A percentile compares a stretch with the other conserved stretches of the same genome.
Evolutionary conservation across 2,888 invertebrate genomes (phyloP).

Genomic region (Liopterus haemorrhoidalis): DNA sequence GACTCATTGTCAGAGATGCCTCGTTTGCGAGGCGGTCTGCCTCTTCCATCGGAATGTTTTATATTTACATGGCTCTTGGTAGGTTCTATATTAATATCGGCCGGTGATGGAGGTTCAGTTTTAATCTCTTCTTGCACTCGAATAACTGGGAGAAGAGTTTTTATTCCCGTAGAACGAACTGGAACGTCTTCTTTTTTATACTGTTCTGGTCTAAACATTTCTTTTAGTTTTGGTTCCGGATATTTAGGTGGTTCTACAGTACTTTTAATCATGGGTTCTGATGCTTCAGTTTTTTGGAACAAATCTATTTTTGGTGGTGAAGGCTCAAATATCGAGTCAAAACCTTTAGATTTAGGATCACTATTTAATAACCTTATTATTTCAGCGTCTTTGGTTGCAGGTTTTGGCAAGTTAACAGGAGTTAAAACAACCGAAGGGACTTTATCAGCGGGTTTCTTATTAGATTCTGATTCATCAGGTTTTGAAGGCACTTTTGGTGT

Average conservation of each 20-base stretch:
- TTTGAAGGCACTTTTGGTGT: conserved; percentile 24
- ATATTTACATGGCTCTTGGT: too few relatives aligned
- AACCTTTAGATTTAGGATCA: conserved; percentile 24
- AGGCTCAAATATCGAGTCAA: conserved; percentile 15
- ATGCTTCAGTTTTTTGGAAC: conserved; percentile 9
- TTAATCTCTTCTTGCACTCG: conserved; percentile 31
- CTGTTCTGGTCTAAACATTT: too few relatives aligned
- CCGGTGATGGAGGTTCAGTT: conserved; percentile 32
- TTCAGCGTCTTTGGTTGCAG: conserved; percentile 39
- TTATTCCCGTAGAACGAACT: conserved; percentile 43
- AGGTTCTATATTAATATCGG: too few relatives aligned
- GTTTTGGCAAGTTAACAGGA: conserved; percentile 1
- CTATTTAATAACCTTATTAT: conserved; percentile 30
- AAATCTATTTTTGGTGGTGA: background rate
- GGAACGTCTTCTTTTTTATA: too few relatives aligned
- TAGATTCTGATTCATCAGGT: conserved; percentile 3
- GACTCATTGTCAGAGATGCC: conserved; percentile 8
- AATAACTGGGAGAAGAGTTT: conserved; percentile 48
- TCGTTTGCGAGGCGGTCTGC: conserved; percentile 12
- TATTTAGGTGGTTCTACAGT: too few relatives aligned
- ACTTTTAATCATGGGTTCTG: background rate
- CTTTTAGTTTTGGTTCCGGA: too few relatives aligned
- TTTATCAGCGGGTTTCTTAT: conserved; percentile 6
- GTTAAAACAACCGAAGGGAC: background rate
- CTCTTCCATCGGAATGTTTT: too few relatives aligned